Evolutionary conservation across 2,113 vertebrate genomes (phyloP).

Genomic region (Ailurus styani): DNA sequence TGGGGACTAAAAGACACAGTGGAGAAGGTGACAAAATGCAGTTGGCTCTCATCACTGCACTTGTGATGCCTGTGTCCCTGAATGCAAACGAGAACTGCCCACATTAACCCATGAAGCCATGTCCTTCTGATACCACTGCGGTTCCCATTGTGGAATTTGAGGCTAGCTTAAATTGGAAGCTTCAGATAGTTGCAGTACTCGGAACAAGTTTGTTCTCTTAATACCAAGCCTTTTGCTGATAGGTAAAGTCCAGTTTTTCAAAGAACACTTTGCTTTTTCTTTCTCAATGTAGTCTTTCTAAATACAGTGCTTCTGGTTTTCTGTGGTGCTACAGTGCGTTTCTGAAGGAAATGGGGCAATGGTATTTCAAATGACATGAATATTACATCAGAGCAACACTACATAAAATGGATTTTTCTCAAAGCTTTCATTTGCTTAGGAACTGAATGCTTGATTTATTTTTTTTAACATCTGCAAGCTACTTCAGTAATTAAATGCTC

Average conservation of each 20-base stretch:
- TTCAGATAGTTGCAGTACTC: not conserved
- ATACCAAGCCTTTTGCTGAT: not conserved
- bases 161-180: not conserved
- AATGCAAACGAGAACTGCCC: not conserved
- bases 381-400: not conserved
- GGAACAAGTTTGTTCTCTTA: not conserved
- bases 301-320: not conserved
- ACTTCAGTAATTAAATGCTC: not conserved
- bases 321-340: not conserved
- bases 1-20: not conserved
- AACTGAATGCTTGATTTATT: not conserved
- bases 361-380: not conserved
- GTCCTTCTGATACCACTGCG: not conserved
- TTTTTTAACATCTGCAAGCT: not conserved
- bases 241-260: not conserved
- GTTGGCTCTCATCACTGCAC: accelerated
- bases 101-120: not conserved
- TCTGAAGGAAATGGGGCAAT: not conserved
- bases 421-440: not conserved
- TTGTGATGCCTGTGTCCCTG: not conserved
- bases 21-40: too few relatives aligned
- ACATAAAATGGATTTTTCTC: not conserved
- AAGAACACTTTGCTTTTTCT: not conserved
- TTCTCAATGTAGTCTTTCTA: not conserved
- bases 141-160: not conserved